Evolutionary conservation across 2,113 vertebrate species (phyloP).

Genomic region (Daubentonia madagascariensis): DNA sequence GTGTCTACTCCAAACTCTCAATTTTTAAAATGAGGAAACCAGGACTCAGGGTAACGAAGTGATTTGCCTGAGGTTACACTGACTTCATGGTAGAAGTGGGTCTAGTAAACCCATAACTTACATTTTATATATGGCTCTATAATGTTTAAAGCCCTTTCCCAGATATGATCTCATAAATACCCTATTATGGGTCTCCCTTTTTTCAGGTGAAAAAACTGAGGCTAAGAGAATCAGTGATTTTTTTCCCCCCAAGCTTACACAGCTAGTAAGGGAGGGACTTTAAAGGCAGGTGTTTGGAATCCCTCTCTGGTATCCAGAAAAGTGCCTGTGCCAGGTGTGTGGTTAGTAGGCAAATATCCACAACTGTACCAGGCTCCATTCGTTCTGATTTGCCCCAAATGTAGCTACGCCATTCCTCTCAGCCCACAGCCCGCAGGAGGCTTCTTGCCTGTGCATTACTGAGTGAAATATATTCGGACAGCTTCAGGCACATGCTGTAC

Average conservation of each 20-base stretch:
- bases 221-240: neutral
- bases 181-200: neutral
- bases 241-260: neutral
- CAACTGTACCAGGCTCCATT: neutral
- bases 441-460: neutral
- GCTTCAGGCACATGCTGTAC: conserved; percentile 37
- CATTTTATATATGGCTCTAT: neutral
- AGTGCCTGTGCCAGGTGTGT: neutral
- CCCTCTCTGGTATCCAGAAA: neutral
- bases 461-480: neutral
- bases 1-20: neutral
- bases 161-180: neutral
- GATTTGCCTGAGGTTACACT: neutral
- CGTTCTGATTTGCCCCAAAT: neutral
- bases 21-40: neutral
- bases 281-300: neutral
- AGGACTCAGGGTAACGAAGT: neutral
- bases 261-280: neutral
- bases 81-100: neutral
- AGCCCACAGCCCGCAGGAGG: neutral
- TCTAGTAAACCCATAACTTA: neutral
- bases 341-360: neutral
- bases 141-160: neutral
- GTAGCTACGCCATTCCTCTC: neutral
- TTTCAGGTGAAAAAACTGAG: neutral